These are phyloP conservation scores for Maniola hyperantus DNA, from an alignment of 2,888 invertebrate genomes.

Conservation along the genomic window DNA sequence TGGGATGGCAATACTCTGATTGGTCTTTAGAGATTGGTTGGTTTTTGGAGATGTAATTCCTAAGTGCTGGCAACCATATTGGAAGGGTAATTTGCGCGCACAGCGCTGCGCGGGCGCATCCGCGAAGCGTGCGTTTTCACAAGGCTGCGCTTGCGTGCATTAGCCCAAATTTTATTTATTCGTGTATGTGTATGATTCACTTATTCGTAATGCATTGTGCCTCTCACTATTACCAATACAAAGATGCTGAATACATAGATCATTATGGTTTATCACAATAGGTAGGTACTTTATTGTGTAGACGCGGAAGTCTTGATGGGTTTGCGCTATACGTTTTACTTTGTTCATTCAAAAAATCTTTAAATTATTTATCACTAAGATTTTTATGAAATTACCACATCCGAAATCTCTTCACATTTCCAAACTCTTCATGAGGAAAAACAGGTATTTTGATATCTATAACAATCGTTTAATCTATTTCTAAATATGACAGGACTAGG, in stretches of 20 bases:
- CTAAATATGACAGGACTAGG: too few relatives aligned
- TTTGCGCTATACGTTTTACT: neutral
- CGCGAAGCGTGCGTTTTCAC: conserved; percentile 1
- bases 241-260: neutral
- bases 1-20: neutral
- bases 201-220: conserved; percentile 2
- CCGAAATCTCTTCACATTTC: neutral
- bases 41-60: neutral
- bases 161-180: conserved; percentile 26
- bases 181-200: neutral
- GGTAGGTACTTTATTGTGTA: neutral
- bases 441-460: too few relatives aligned
- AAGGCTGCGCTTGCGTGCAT: conserved; percentile 12
- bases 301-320: neutral
- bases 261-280: neutral
- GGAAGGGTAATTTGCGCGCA: neutral
- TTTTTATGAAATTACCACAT: neutral
- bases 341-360: neutral
- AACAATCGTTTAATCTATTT: too few relatives aligned
- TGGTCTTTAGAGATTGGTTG: neutral
- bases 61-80: neutral
- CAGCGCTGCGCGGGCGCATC: neutral
- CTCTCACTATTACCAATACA: conserved; percentile 11
- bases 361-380: too few relatives aligned
- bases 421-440: too few relatives aligned